These are phyloP conservation scores for Neosilurus hyrtlii DNA, from an alignment of 2,797 vertebrate species.

Conservation along the genomic window DNA sequence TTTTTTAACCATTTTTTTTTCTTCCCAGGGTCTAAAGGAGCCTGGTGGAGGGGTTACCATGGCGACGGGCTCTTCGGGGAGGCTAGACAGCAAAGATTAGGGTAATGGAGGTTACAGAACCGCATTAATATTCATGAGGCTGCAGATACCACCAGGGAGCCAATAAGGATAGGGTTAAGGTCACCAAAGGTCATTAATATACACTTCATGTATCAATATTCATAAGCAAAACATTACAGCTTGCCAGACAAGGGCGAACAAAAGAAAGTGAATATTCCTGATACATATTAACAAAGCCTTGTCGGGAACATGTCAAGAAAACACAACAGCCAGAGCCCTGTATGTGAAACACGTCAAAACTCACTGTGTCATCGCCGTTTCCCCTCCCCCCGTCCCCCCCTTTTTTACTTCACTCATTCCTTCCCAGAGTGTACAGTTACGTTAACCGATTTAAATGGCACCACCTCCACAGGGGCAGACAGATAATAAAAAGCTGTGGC, in stretches of 20 bases:
- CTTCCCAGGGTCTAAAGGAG: conserved; percentile 76
- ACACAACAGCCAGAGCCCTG: conserved; percentile 58
- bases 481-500: conserved; percentile 39
- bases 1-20: conserved; percentile 67
- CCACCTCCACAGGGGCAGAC: conserved; percentile 24
- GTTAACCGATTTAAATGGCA: conserved; percentile 41
- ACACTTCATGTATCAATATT: conserved; percentile 86
- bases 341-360: conserved; percentile 65
- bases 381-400: no score
- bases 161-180: conserved; percentile 88
- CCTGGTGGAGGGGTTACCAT: conserved; percentile 81
- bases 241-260: conserved; percentile 84
- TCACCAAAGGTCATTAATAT: conserved; percentile 86
- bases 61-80: conserved; percentile 81
- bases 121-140: conserved; percentile 84
- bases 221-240: conserved; percentile 86
- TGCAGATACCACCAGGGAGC: conserved; percentile 79
- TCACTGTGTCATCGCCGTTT: conserved; percentile 20
- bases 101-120: conserved; percentile 86
- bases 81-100: conserved; percentile 86
- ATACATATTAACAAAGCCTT: conserved; percentile 79
- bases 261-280: conserved; percentile 79
- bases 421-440: not conserved
- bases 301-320: conserved; percentile 69
- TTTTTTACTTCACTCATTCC: not conserved